Evolutionary conservation across 1,140 invertebrate species (phyloP).

Genomic region (Drosophila hydei): DNA sequence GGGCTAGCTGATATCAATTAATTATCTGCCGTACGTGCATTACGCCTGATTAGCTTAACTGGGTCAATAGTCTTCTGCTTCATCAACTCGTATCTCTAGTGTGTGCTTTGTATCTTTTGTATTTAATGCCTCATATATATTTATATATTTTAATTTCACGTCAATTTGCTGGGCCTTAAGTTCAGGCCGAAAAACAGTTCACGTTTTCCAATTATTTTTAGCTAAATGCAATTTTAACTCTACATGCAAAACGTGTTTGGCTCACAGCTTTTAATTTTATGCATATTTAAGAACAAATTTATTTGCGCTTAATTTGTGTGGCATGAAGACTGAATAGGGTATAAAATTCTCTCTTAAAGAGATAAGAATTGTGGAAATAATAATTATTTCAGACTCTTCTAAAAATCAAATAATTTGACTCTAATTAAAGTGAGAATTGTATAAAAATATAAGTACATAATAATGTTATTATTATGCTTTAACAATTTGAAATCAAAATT

Average conservation of each 20-base stretch:
- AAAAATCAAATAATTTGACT: too few relatives aligned
- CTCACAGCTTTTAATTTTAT: background rate
- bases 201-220: background rate
- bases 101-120: background rate
- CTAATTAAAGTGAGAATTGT: too few relatives aligned
- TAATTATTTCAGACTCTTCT: too few relatives aligned
- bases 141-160: background rate
- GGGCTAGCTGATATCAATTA: slow-evolving; percentile 27
- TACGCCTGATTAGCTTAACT: slow-evolving; percentile 9
- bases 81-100: background rate
- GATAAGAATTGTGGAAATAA: too few relatives aligned
- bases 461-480: too few relatives aligned
- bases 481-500: too few relatives aligned
- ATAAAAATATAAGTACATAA: too few relatives aligned
- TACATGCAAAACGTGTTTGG: background rate
- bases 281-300: too few relatives aligned
- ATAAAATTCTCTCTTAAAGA: too few relatives aligned
- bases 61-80: slow-evolving; percentile 15
- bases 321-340: too few relatives aligned
- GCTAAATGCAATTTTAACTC: background rate
- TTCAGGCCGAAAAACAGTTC: background rate
- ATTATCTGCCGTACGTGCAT: slow-evolving; percentile 20
- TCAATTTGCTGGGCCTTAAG: background rate
- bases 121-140: background rate
- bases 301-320: too few relatives aligned